phyloP scores from a whole-genome alignment of 2,113 vertebrate species.

The Gavia stellata region DNA sequence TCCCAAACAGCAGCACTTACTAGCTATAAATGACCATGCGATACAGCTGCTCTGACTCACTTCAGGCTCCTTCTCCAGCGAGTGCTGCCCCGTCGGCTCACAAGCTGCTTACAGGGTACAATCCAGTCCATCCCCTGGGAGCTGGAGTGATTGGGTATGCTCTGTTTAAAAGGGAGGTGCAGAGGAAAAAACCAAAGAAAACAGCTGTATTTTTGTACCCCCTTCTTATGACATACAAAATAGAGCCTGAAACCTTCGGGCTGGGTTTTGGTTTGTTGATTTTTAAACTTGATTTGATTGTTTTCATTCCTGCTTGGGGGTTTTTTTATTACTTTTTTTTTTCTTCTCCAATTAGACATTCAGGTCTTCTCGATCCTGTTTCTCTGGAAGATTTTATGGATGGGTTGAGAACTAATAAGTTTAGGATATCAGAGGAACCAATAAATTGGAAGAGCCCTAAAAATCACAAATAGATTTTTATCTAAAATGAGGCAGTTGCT shows the following conservation, averaged over 20 bases:
- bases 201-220: not conserved
- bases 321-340: not conserved
- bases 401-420: not conserved
- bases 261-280: not conserved
- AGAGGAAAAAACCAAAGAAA: not conserved
- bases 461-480: slow-evolving; percentile 29
- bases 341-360: not conserved
- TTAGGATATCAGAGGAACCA: slow-evolving; percentile 27
- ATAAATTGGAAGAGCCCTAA: not conserved
- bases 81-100: not conserved
- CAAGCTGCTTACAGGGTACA: not conserved
- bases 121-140: not conserved
- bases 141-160: not conserved
- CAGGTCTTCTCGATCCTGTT: not conserved
- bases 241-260: not conserved
- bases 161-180: not conserved
- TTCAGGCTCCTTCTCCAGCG: not conserved
- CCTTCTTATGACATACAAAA: not conserved
- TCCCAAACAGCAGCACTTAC: not conserved
- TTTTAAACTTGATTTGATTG: not conserved
- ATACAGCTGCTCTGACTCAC: not conserved
- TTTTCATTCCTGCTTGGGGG: not conserved
- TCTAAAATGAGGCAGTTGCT: slow-evolving; percentile 31
- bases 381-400: not conserved
- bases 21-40: fast-evolving